Percentiles rank a stretch among this genome's conserved stretches.
Evolutionary conservation across 2,113 vertebrate genomes (phyloP).

Genomic region (Ramphastos sulfuratus): DNA sequence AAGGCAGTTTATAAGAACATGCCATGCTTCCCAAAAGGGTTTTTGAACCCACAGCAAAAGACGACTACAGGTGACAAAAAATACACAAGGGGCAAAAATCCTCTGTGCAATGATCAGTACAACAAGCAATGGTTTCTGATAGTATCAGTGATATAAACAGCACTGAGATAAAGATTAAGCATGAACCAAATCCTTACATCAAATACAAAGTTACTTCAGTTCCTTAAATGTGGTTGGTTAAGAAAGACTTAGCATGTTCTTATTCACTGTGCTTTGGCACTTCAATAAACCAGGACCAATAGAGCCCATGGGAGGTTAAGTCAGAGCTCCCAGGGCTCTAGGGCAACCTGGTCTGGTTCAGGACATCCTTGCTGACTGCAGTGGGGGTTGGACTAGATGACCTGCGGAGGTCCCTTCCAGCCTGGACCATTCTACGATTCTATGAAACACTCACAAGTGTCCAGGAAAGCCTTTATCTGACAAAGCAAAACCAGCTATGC

Average conservation of each 20-base stretch:
- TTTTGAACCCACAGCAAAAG: neutral
- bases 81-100: neutral
- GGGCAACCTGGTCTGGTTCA: no score
- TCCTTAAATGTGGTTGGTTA: neutral
- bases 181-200: neutral
- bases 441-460: neutral
- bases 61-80: neutral
- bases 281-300: neutral
- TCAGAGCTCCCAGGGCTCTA: neutral
- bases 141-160: fast-evolving
- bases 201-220: neutral
- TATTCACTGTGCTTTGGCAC: neutral
- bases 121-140: neutral
- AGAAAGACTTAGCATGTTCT: neutral
- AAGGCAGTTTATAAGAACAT: neutral
- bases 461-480: neutral
- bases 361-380: no score
- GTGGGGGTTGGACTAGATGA: no score
- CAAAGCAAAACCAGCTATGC: neutral
- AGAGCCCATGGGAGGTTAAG: fast-evolving
- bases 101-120: neutral
- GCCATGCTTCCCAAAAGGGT: neutral
- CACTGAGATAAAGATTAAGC: neutral
- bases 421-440: no score
- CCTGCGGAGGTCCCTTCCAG: no score